Base-by-base conservation (phyloP, 2,113 vertebrate species). In the Gopherus flavomarginatus region DNA sequence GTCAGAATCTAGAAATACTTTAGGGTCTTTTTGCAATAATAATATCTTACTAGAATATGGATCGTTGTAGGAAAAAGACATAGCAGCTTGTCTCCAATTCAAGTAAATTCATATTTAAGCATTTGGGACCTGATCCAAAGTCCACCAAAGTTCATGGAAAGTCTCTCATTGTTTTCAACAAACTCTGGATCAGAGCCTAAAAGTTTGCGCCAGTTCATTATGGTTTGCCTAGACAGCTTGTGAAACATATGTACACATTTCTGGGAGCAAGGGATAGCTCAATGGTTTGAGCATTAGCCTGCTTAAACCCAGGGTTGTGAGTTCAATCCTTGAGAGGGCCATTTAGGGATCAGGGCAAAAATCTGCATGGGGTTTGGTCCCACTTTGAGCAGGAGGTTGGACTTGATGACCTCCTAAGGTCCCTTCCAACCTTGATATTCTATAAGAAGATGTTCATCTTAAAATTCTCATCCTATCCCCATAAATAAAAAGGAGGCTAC, bases 71-170 rank as follows among this genome's bases (percentile, higher is more conserved):
- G 57, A 94, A 92, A 92, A 92, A 91, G 5, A 16, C 0, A 1
- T 50, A 29, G 57, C 3, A 90, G 2, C 8, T 83, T 95, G 75
- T 21, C 42, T 94, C 90, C 87, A 92, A 22, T 78, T 47, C 26
- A 59, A 85, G 82, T 0, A 77, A 27, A 62, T 5, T 38, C 79
- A 19, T 50, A 31, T 0, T 53, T 44, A 84, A 91, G 69, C 1
- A 87, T n/a, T 92, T 83, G n/a, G 84, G 53, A 22, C 49, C 95
- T 72, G 62, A 79, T 90, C 47, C 79, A 95, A 95, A 95, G 52
- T 11, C 56, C 31, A 4, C 1, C 80, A 65, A 86, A 38, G 44
- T 92, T 24, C 38, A 4, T 35, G 62, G 19, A 89, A 50, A 88
- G 1, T 52, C 29, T 93, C 38, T 22, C 17, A 54, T 50, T 84